Evolutionary conservation across 2,797 vertebrate species (phyloP), one percentile per base, ranked within the genome.

Genomic region (Platyrinchus mystaceus): DNA sequence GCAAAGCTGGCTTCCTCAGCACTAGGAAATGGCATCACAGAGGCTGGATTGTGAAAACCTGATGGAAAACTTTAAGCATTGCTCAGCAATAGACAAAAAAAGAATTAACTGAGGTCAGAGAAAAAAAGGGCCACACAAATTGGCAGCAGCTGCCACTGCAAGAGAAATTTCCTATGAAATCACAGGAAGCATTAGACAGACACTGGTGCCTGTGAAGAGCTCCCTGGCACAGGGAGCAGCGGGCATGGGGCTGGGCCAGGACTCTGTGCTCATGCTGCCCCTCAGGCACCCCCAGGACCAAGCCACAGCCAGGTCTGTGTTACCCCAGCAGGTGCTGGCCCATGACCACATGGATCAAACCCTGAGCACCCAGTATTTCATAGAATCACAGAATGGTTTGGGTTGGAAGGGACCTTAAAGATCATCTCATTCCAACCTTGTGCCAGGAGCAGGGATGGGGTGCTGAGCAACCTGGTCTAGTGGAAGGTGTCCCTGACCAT

Each of bases 161-260:
- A 69, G 62, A 95, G 90, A 21, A 32, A 50, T 82, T 95, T 94
- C 90, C 94, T 95, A 11, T 82, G 92, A 91, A 82, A 28, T 92
- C 55, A 49, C 87, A 84, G 87, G 85, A 93, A 94, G 85, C 52
- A 19, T 50, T 18, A 76, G 50, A 78, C 24, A 87, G 92, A 67
- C 53, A 10, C 7, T 46, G 66, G 78, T 74, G 93, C 9, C 67
- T 66, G 49, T 27, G 77, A 82, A 46, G 1, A n/a, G 63, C 76
- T 63, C 44, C 20, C 32, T 53, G 26, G 43, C 20, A 28, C 0
- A 15, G 66, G 36, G 9, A 73, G 43, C 93, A 87, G 76, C 2
- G 4, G 67, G 46, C 7, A 3, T 3, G 0, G 60, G 50, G 39
- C 34, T 28, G 34, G 76, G 62, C 63, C 63, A 94, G 58, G 64